Percentiles rank a stretch among this genome's conserved stretches.
Conservation (phyloP, 2,113 vertebrate genomes). For the Rhinoptilus africanus region DNA sequence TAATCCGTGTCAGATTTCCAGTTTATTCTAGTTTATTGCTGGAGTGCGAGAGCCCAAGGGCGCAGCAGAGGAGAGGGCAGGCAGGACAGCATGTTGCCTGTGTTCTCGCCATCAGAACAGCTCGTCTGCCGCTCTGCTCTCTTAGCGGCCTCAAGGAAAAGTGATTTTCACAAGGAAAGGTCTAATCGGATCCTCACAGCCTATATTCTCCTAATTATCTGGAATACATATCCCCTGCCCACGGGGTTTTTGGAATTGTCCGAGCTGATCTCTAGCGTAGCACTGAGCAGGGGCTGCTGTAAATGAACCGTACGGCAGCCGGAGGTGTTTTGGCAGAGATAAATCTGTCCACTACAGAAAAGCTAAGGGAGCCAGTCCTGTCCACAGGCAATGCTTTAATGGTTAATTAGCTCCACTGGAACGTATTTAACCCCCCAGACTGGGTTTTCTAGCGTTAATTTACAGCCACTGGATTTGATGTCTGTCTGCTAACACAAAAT, state of each 20-base stretch:
- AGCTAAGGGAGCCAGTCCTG: neutral
- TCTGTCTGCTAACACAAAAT: neutral
- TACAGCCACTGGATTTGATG: neutral
- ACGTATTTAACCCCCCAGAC: neutral
- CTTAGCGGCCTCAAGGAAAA: neutral
- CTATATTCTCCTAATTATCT: neutral
- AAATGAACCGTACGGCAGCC: neutral
- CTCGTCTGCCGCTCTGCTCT: accelerated
- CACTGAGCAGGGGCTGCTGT: neutral
- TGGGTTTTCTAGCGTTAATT: neutral
- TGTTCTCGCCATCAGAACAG: neutral
- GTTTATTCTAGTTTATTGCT: neutral
- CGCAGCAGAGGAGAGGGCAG: neutral
- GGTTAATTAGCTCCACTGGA: neutral
- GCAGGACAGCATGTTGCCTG: neutral
- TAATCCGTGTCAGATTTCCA: neutral
- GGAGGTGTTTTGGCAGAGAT: neutral
- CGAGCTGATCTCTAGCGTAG: neutral
- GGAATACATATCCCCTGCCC: neutral
- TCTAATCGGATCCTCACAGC: neutral
- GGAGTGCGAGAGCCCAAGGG: neutral
- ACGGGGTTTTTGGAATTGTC: neutral
- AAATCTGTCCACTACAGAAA: neutral
- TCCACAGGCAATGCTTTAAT: neutral
- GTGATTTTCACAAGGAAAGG: neutral